Base-by-base conservation (phyloP, 2,797 vertebrate species). In the Hafferia zeledoni region DNA sequence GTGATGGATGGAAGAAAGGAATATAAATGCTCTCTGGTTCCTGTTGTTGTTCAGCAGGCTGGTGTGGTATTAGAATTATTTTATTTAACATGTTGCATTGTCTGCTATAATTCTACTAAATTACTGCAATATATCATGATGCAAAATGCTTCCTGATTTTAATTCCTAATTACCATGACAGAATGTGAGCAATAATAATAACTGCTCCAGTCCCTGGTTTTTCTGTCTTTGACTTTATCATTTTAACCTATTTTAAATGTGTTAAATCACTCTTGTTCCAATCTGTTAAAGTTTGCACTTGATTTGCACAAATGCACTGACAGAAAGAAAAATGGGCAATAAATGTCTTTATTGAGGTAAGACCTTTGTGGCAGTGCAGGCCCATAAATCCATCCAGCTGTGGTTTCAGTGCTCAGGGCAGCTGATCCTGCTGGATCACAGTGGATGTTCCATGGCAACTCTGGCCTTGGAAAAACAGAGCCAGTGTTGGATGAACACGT, bases 1-100 rank as follows among this genome's bases (percentile, higher is more conserved):
- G 69, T 91, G 94, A 96, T 96, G 60, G 91, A 49, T 90, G 87
- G 86, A 91, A 90, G 60, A 81, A 93, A 94, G 39, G 37, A 83
- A 71, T 70, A 78, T 35, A 77, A 95, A 81, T 93, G 55, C 39
- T 55, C 55, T 95, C 23, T 33, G 67, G 87, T 78, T 92, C 55
- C 72, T 92, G 35, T 80, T 92, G 92, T 91, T 93, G 81, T 89
- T 96, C 83, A 71, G 63, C 63, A 88, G 67, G 41, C 37, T 77
- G 81, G 60, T 83, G 56, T 89, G 60, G 91, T 91, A 86, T 55
- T 61, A 47, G 37, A 80, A 56, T 77, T 93, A 67, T 83, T 95
- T 89, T 46, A 63, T 94, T 96, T 91, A 83, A 84, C 25, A 50
- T 77, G 55, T 61, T 78, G n/a, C 50, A 35, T 63, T 91, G 59